These are phyloP conservation scores for Sinocyclocheilus rhinocerous DNA, from an alignment of 2,113 vertebrate species.

Conservation along the genomic window DNA sequence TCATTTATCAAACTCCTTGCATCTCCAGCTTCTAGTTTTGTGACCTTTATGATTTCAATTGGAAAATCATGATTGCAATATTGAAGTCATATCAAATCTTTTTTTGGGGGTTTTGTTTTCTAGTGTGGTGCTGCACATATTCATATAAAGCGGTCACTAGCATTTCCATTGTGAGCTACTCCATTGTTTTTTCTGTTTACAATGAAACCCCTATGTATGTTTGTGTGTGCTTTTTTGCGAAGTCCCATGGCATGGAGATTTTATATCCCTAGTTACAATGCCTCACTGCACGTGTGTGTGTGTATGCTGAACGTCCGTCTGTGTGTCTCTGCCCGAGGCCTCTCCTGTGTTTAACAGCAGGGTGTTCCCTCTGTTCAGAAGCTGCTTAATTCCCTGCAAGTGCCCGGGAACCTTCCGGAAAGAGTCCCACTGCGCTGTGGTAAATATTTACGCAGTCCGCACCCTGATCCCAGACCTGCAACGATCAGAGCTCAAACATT, in stretches of 20 bases:
- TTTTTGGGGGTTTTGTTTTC: too few species aligned
- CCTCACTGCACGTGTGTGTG: not conserved
- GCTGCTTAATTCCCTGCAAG: constrained; percentile 41
- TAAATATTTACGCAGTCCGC: constrained; percentile 78
- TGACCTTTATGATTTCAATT: constrained; percentile 46
- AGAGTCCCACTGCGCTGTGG: constrained; percentile 47
- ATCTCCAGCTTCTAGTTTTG: constrained; percentile 12
- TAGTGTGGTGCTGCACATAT: not conserved
- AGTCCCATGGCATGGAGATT: not conserved
- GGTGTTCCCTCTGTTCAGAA: constrained; percentile 77
- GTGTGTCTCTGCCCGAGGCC: constrained; percentile 28
- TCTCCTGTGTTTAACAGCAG: constrained; percentile 66
- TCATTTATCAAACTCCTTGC: constrained; percentile 27
- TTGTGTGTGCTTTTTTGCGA: not conserved
- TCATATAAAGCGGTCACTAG: not conserved
- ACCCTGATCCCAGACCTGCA: constrained; percentile 47
- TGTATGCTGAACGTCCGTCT: not conserved
- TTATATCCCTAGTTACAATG: constrained; percentile 15
- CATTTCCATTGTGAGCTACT: constrained; percentile 9
- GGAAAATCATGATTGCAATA: constrained; percentile 33
- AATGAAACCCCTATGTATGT: not conserved
- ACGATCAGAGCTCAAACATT: constrained; percentile 41
- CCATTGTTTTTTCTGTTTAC: constrained; percentile 12
- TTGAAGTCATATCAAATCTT: not conserved
- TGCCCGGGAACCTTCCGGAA: constrained; percentile 43